Conservation (phyloP, 2,113 vertebrate species). For the Herpetotheres cachinnans region DNA sequence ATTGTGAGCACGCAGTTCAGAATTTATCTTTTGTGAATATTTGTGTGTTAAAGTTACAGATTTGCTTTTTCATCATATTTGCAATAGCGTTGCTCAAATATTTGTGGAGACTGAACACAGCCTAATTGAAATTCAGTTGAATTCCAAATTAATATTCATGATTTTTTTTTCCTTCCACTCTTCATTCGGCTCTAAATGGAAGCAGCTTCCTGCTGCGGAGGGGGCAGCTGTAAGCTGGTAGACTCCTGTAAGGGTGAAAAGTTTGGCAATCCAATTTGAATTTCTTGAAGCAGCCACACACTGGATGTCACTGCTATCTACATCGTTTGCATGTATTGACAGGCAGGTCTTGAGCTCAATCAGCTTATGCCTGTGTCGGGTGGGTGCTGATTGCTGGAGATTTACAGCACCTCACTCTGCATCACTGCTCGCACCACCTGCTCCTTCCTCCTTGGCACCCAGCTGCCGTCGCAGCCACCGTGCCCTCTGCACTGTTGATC, state of each 20-base stretch:
- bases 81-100: slow-evolving; percentile 50
- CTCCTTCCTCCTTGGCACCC: not conserved
- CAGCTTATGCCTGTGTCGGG: not conserved
- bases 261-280: slow-evolving; percentile 9
- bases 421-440: not conserved
- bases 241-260: slow-evolving; percentile 27
- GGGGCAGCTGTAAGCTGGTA: slow-evolving; percentile 40
- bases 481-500: not conserved
- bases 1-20: not conserved
- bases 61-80: slow-evolving; percentile 33
- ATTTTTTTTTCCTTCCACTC: not conserved
- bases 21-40: slow-evolving; percentile 31
- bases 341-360: not conserved
- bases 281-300: not conserved
- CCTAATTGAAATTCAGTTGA: slow-evolving; percentile 58
- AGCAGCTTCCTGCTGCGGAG: slow-evolving; percentile 24
- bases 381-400: not conserved
- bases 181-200: not conserved
- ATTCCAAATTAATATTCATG: slow-evolving; percentile 60
- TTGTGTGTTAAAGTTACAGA: slow-evolving; percentile 51
- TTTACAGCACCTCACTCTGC: not conserved
- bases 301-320: not conserved
- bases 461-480: rapidly evolving
- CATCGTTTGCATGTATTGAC: not conserved
- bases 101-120: slow-evolving; percentile 28